These are phyloP conservation scores for Drosophila paranaensis DNA, from an alignment of 2,888 invertebrate genomes.

Conservation along the genomic window DNA sequence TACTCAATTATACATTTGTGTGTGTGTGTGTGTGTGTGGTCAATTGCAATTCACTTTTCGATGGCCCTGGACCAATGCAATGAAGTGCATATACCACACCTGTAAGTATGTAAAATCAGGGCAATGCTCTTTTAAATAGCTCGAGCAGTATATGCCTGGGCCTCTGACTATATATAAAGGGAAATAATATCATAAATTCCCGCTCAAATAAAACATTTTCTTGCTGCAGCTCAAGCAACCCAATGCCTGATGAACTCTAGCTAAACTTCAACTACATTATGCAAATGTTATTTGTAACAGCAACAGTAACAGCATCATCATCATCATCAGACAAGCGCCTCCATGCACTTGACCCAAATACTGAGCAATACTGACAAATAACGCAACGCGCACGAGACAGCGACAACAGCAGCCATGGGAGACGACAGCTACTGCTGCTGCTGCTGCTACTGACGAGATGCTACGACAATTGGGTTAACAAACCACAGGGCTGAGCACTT, in stretches of 20 bases:
- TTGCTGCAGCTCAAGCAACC: neutral
- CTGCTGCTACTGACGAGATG: conserved; percentile 22
- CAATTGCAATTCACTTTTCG: conserved; percentile 25
- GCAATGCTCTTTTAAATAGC: conserved; percentile 39
- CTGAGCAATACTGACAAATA: conserved; percentile 46
- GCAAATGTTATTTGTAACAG: conserved; percentile 42
- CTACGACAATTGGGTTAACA: conserved; percentile 75
- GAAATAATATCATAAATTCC: neutral
- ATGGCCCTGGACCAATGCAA: conserved; percentile 18
- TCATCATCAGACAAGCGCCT: conserved; percentile 27
- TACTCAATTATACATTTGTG: conserved; percentile 35
- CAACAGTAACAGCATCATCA: neutral
- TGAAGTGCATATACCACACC: conserved; percentile 4
- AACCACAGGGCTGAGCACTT: conserved; percentile 49
- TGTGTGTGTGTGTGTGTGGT: conserved; percentile 8
- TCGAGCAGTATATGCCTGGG: neutral
- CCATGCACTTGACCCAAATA: conserved; percentile 77
- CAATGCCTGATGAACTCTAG: neutral
- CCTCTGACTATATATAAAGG: conserved; percentile 1
- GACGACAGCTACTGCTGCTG: conserved; percentile 19
- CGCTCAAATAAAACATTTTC: neutral
- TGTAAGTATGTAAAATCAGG: conserved; percentile 40
- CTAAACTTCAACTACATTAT: conserved; percentile 26
- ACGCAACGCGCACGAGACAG: conserved; percentile 69
- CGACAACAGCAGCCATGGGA: conserved; percentile 16